Evolutionary conservation across 2,797 vertebrate genomes (phyloP), one percentile per base, ranked within the genome.

Genomic region (Sebastolobus altivelis): DNA sequence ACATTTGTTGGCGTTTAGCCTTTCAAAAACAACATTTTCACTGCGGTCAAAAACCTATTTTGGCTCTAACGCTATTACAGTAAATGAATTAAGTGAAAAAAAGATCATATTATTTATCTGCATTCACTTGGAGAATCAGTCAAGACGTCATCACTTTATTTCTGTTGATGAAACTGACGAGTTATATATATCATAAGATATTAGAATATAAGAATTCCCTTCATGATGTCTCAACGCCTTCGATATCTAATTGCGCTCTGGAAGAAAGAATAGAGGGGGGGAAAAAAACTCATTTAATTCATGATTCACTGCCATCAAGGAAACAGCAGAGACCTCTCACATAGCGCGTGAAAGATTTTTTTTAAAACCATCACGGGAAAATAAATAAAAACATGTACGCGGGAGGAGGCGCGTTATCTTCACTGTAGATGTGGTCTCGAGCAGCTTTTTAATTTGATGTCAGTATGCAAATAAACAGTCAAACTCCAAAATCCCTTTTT

Each of bases 371-470:
- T 78, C 59, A n/a, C 75, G 66, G 54, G 18, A 59, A 55, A 46
- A 31, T 3, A 14, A 52, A 49, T 25, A 22, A 56, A 38, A 80
- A 35, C 52, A 80, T 49, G 73, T 75, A 61, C 82, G 81, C 22
- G 66, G 63, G 75, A 75, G 77, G 71, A 77, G 54, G 66, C 31
- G 27, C 74, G 65, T 87, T 85, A 75, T 84, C 77, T 67, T 80
- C 54, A 10, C 29, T 71, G 54, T 75, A 76, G 90, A 90, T 82
- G 72, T 80, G 77, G 80, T 88, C 88, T 86, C 20, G 33, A 88
- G 80, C 74, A 72, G 88, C 73, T 86, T 90, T 93, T 87, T 91
- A 89, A 94, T 95, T 93, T 89, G 61, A 88, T 79, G 81, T 90
- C 81, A 75, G 83, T 75, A 88, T 94, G 92, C 91, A 92, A 95